A percentile compares a stretch with the other conserved stretches of the same genome.
Conservation (phyloP, 2,797 vertebrate genomes). For the Hybognathus amarus region DNA sequence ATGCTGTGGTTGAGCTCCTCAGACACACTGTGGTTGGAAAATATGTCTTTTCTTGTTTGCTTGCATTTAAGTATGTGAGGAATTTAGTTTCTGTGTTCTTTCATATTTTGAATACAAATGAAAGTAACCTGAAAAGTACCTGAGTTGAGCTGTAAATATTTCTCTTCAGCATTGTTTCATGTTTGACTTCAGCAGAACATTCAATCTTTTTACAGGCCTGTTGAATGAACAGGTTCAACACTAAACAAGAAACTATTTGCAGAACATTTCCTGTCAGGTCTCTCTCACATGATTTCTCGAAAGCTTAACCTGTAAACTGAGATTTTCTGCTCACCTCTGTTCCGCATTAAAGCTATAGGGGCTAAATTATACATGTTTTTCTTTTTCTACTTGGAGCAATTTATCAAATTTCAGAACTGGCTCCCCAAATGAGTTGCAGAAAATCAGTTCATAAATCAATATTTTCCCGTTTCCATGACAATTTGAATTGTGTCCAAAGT, state of each 20-base stretch:
- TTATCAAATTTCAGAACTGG: background rate
- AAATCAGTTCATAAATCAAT: background rate
- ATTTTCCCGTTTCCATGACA: slow-evolving; percentile 6
- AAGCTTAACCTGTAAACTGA: background rate
- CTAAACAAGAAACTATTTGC: background rate
- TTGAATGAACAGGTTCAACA: slow-evolving; percentile 7
- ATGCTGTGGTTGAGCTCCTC: background rate
- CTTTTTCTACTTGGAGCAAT: background rate
- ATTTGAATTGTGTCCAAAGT: background rate
- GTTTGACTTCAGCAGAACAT: background rate
- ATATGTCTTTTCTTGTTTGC: background rate
- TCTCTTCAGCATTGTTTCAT: background rate
- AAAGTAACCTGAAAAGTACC: background rate
- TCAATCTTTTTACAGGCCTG: background rate
- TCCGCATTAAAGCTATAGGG: background rate
- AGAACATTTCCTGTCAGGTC: slow-evolving; percentile 7
- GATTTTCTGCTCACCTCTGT: background rate
- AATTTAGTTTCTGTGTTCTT: slow-evolving; percentile 24
- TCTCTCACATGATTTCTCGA: background rate
- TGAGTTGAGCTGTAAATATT: slow-evolving; percentile 20
- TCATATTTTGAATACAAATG: slow-evolving; percentile 16
- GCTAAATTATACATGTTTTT: background rate
- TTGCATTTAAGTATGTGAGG: slow-evolving; percentile 12
- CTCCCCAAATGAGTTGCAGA: background rate
- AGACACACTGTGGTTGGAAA: too few relatives aligned